Conservation (phyloP, 2,797 vertebrate genomes). For the Phrynocephalus vlangalii region DNA sequence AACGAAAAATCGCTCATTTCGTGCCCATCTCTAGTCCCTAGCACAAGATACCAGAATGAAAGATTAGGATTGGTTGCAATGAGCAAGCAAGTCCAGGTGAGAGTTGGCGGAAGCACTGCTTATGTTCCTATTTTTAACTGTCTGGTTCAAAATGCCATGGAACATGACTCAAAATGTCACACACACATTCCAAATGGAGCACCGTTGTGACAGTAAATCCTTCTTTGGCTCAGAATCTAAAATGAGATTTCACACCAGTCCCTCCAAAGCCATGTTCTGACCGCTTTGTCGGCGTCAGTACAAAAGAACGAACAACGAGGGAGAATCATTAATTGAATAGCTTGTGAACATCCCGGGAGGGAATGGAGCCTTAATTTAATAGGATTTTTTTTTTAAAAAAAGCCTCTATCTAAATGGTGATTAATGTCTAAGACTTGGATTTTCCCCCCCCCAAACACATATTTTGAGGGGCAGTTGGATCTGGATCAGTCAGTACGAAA, state of each 20-base stretch:
- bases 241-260: not conserved
- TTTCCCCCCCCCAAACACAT: not conserved
- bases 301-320: not conserved
- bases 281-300: not conserved
- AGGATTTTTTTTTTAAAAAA: not conserved
- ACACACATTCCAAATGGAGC: not conserved
- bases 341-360: not conserved
- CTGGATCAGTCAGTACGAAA: not conserved
- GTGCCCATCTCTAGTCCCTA: too few species aligned
- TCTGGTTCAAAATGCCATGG: too few species aligned
- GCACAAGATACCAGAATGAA: too few species aligned
- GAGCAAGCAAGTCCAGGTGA: too few species aligned
- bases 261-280: not conserved
- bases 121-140: too few species aligned
- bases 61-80: too few species aligned
- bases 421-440: not conserved
- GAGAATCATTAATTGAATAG: not conserved
- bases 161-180: too few species aligned
- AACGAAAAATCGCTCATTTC: too few species aligned
- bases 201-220: accelerated
- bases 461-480: not conserved
- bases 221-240: not conserved
- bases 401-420: not conserved
- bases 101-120: too few species aligned
- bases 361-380: not conserved